phyloP scores from a whole-genome alignment of 1,140 invertebrate genomes.

The Drosophila miranda region DNA sequence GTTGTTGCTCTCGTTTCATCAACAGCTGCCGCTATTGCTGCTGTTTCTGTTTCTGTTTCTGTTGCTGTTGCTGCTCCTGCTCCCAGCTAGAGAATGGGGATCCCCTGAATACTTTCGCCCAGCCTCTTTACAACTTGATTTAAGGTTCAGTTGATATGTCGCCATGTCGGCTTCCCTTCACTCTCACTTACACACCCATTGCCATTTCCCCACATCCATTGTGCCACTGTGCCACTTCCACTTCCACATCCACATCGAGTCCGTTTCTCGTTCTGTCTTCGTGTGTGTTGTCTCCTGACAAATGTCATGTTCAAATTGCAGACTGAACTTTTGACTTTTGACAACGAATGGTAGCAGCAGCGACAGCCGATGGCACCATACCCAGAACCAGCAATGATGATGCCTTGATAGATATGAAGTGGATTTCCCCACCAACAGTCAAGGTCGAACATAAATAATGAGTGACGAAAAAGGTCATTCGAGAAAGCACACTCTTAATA shows the following conservation, averaged over 20 bases:
- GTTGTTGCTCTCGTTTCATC: slow-evolving; percentile 67
- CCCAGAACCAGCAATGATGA: slow-evolving; percentile 26
- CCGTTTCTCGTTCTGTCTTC: slow-evolving; percentile 11
- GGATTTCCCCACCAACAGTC: slow-evolving; percentile 49
- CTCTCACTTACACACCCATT: neutral
- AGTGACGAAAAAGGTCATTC: slow-evolving; percentile 7
- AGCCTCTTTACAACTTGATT: slow-evolving; percentile 76
- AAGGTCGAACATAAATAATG: slow-evolving; percentile 45
- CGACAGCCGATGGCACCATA: too few relatives aligned
- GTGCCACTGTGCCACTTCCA: slow-evolving; percentile 2
- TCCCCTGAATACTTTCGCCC: slow-evolving; percentile 57
- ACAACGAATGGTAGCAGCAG: slow-evolving; percentile 24
- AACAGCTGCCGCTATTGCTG: slow-evolving; percentile 59
- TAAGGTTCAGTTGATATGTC: slow-evolving; percentile 77
- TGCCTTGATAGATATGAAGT: slow-evolving; percentile 59
- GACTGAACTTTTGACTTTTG: slow-evolving; percentile 72
- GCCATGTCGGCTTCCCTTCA: slow-evolving; percentile 32
- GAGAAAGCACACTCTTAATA: neutral
- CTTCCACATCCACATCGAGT: neutral
- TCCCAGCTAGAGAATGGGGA: neutral
- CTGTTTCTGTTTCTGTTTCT: neutral
- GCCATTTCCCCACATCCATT: slow-evolving; percentile 3
- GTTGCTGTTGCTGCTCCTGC: neutral
- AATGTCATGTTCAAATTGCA: slow-evolving; percentile 78
- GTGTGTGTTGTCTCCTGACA: slow-evolving; percentile 54